Evolutionary conservation across 2,797 vertebrate genomes (phyloP).

Genomic region (Bradypodion pumilum): DNA sequence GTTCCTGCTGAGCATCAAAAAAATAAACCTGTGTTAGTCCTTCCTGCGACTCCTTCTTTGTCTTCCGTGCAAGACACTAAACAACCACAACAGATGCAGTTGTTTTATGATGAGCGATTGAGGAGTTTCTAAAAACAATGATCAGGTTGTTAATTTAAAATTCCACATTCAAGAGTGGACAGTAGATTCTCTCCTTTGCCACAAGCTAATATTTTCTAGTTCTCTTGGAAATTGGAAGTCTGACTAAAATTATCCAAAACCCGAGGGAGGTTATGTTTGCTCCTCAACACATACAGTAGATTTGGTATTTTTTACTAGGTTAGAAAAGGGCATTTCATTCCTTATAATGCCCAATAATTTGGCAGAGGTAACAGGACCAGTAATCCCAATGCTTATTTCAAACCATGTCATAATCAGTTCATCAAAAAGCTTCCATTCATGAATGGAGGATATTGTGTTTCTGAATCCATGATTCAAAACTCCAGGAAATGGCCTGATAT

Average conservation of each 20-base stretch:
- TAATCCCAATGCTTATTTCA: background rate
- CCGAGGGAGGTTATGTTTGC: background rate
- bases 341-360: background rate
- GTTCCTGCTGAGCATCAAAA: too few species aligned
- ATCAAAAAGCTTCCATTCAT: too few species aligned
- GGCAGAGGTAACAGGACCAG: background rate
- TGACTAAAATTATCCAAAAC: background rate
- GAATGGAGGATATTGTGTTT: too few species aligned
- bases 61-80: too few species aligned
- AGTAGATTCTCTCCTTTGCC: too few species aligned
- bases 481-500: too few species aligned
- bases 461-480: too few species aligned
- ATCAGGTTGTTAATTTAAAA: background rate
- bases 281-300: background rate
- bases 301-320: background rate
- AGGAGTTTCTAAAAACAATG: background rate
- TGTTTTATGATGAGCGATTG: background rate
- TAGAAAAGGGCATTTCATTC: background rate
- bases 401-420: too few species aligned
- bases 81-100: background rate
- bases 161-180: background rate
- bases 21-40: too few species aligned
- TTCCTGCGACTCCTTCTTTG: too few species aligned
- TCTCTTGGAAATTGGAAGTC: background rate
- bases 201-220: background rate